A percentile compares a stretch with the other conserved stretches of the same genome.
Conservation (phyloP, 2,113 vertebrate genomes). For the Caracal caracal region DNA sequence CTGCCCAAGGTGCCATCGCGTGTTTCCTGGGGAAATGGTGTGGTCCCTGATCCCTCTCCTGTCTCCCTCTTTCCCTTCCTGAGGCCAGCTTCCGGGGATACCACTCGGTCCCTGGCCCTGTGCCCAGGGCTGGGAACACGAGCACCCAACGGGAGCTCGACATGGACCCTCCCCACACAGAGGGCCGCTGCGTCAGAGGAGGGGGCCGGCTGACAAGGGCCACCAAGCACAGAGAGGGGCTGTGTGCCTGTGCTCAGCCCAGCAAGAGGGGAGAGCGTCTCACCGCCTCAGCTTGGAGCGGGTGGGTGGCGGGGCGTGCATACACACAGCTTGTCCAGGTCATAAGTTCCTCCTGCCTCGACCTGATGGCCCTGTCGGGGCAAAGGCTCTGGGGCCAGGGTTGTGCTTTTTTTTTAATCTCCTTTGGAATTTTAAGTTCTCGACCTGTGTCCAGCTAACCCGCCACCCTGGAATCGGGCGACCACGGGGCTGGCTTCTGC, state of each 20-base stretch:
- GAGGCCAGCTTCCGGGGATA: background rate
- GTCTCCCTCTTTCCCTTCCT: too few species aligned
- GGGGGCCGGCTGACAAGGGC: background rate
- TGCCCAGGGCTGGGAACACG: background rate
- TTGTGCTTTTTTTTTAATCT: too few species aligned
- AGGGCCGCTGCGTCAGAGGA: background rate
- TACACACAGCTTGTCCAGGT: background rate
- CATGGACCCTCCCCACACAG: fast-evolving
- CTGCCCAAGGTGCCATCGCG: background rate
- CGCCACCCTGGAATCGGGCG: fast-evolving
- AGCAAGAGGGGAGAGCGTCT: fast-evolving
- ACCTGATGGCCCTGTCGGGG: fast-evolving
- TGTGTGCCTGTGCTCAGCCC: background rate
- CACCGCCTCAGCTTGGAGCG: fast-evolving
- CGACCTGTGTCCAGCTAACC: fast-evolving
- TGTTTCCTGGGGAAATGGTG: fast-evolving
- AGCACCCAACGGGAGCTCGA: background rate
- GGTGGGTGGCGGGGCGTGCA: fast-evolving
- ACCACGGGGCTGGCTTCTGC: background rate
- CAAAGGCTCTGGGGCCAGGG: background rate
- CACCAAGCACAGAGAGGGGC: background rate
- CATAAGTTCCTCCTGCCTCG: fast-evolving
- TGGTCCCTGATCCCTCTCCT: too few species aligned
- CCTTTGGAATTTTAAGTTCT: background rate
- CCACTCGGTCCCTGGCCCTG: background rate